Evolutionary conservation across 2,113 vertebrate species (phyloP), one percentile per base, ranked within the genome.

Genomic region (Eretmochelys imbricata): DNA sequence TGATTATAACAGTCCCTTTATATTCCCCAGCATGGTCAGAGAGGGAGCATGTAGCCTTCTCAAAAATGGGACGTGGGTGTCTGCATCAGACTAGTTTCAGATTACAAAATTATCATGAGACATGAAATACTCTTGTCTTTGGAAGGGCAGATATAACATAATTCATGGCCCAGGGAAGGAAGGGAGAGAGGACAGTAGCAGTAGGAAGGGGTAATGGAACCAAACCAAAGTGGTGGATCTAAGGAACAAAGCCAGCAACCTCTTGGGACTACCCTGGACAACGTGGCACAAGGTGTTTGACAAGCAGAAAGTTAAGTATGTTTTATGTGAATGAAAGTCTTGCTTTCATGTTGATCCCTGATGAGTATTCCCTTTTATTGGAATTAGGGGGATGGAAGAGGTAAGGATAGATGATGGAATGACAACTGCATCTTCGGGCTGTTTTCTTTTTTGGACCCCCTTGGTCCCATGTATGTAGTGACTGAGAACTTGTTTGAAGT

Each of bases 401-500:
- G 93, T 80, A 69, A 84, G 85, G 86, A 80, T 0, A 10, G 3
- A 0, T 27, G 25, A 20, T 57, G 25, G 88, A 81, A 85, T 76
- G 4, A 10, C 82, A 22, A 65, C 14, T 89, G 1, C 6, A 38
- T 53, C 38, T 84, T 13, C 27, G 51, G 12, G 10, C 8, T 88
- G 13, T 55, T 89, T 86, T 79, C 2, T 0, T 53, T 93, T 76
- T 94, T 27, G 3, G 55, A 5, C 13, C 89, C 9, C 16, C 81
- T 89, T 90, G 25, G 2, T 90, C 53, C 89, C 78, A 76, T 5
- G 1, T 0, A 81, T 53, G 22, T 62, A 24, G 19, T 88, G 22
- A 65, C 35, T 87, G 27, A 35, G 82, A 89, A 81, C 62, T 88
- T 17, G 31, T 89, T 86, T 80, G 42, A 59, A 12, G 82, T 90